A percentile compares a stretch with the other conserved stretches of the same genome.
Evolutionary conservation across 2,888 invertebrate genomes (phyloP).

Genomic region (Protonemura montana): DNA sequence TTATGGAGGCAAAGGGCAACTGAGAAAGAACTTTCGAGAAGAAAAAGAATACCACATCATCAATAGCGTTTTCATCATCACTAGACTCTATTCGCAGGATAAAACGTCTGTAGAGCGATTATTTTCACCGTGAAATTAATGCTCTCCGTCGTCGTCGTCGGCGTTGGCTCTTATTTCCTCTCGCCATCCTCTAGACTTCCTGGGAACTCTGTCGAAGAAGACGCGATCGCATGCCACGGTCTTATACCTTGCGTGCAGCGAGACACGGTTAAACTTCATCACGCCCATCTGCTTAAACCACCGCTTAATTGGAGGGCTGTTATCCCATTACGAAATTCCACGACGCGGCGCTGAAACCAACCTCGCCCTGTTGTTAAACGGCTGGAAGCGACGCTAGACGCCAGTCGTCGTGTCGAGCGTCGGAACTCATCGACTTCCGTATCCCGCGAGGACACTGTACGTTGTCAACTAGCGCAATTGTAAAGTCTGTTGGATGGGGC

Average conservation of each 20-base stretch:
- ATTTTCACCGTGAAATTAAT: not conserved
- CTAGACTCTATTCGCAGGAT: not conserved
- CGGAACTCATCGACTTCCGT: not conserved
- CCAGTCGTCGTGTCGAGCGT: not conserved
- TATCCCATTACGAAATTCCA: not conserved
- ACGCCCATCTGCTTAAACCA: not conserved
- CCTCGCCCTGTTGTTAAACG: constrained; percentile 4
- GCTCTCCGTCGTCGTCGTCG: not conserved
- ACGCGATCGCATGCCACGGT: not conserved
- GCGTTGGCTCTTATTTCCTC: too few species aligned
- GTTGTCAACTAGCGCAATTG: too few species aligned
- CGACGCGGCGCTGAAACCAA: not conserved
- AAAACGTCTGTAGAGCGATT: not conserved
- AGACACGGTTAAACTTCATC: not conserved
- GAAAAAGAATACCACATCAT: not conserved
- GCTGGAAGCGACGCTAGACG: not conserved
- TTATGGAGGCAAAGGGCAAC: not conserved
- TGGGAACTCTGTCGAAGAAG: not conserved
- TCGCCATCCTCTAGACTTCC: not conserved
- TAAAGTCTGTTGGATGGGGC: too few species aligned
- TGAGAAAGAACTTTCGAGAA: not conserved
- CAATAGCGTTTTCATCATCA: not conserved
- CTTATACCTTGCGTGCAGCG: not conserved
- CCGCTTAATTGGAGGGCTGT: not conserved
- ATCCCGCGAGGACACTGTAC: not conserved